Base-by-base conservation (phyloP, 2,888 invertebrate genomes). In the Leucoptera coffeella region DNA sequence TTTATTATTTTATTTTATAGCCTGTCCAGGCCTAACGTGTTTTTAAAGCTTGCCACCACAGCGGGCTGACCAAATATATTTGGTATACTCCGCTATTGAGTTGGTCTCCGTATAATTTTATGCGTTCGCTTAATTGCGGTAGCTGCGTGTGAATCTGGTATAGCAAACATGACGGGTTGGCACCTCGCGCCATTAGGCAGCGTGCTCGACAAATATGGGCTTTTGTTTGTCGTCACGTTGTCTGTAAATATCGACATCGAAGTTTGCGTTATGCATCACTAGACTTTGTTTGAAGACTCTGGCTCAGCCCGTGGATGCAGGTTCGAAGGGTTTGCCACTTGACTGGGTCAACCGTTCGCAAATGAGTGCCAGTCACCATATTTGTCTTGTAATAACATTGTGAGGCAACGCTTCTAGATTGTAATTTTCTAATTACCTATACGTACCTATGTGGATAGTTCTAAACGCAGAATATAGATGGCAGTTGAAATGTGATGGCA, bases 231-330 rank as follows among this genome's bases (percentile, higher is more conserved):
- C 40, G 55, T 60, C 47, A 37, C 17, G 17, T 17, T 6, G 47
- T 43, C 48, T 38, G 58, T 57, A 61, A 67, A 67, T 52, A 65
- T 60, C 62, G 65, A 62, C 62, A 59, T 48, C 48, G 40, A 40
- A 54, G 65, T 65, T 67, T 65, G 67, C 58, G 65, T 69, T 67
- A 61, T 62, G 69, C 69, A 69, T 69, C 69, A 69, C 69, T 69
- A 69, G 53, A 50, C 35, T 39, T 42, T 67, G 56, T 69, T 67
- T 69, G 58, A 41, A 41, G 46, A 51, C 42, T 45, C 42, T 41
- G 43, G 50, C 45, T 38, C 47, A 47, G 45, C 47, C 43, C 43
- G 49, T 27, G 30, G 22, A 5, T 49, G 44, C 47, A 47, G 43
- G 48, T 50, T 57, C 53, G 54, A 60, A 67, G 65, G 62, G 61